Evolutionary conservation across 2,888 invertebrate species (phyloP), one percentile per base, ranked within the genome.

Genomic region (Drosophila birchii): DNA sequence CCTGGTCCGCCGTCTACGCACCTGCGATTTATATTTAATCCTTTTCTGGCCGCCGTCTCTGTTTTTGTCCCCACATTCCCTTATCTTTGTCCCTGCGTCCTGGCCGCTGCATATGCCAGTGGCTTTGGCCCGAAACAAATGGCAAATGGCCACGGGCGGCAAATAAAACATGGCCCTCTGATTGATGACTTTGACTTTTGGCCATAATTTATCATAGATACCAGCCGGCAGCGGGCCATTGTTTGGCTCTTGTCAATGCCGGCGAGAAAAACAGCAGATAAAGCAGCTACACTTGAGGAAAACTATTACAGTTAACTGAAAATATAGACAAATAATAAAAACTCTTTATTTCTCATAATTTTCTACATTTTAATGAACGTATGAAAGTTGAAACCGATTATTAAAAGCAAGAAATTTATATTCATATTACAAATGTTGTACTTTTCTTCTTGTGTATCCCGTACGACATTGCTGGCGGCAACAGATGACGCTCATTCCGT

Each of bases 161-260:
- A 88, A 85, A 85, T 88, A 86, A 82, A 89, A 82, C 86, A 88
- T 86, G 81, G 80, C 62, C 47, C 75, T 68, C 90, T 86, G 86
- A 86, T 86, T 86, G 86, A 86, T 86, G 90, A 78, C 83, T 88
- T 86, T 86, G 86, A 86, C 88, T 86, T 89, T 86, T 86, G 86
- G 84, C 90, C 81, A 86, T 89, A 76, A 86, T 86, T 89, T 86
- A 86, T 86, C 88, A 86, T 88, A 88, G 83, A 89, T 87, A 82
- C 61, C 53, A 78, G 60, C 61, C 39, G 75, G 68, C 72, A 56
- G 61, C 57, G 23, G 66, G 60, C 39, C 56, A 64, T 66, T 66
- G 53, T 44, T 76, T 51, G 74, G 75, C 51, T 77, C 62, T 79
- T 79, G 80, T 79, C 76, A 78, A 76, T 79, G 82, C 59, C 78